phyloP scores from a whole-genome alignment of 2,113 vertebrate genomes.

The Condylura cristata region DNA sequence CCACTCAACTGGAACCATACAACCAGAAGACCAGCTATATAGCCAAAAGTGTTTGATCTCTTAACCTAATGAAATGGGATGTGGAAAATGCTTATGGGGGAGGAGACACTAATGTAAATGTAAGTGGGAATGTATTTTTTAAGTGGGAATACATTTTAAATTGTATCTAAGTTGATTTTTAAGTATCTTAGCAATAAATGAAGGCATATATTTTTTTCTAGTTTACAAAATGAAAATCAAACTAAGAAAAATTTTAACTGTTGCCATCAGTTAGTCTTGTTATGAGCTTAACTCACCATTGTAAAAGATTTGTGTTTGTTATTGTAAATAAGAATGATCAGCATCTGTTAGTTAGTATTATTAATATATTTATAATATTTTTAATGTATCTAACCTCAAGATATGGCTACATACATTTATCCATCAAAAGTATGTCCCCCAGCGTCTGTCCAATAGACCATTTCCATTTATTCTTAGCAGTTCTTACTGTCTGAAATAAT shows the following conservation, averaged over 20 bases:
- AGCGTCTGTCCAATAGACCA: not conserved
- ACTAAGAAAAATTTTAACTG: conserved; percentile 4
- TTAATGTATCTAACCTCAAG: not conserved
- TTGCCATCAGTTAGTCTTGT: not conserved
- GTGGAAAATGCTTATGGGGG: not conserved
- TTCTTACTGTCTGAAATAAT: not conserved
- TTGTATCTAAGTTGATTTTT: not conserved
- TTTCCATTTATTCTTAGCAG: conserved; percentile 3
- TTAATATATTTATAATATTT: not conserved
- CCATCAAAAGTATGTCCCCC: not conserved
- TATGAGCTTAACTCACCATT: not conserved
- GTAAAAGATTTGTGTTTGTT: not conserved
- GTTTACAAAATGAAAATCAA: conserved; percentile 17
- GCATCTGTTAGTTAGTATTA: not conserved
- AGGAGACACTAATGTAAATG: not conserved
- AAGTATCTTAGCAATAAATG: not conserved
- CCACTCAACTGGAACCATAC: conserved; percentile 40
- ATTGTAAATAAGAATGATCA: not conserved
- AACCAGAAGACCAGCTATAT: not conserved
- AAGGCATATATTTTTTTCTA: not conserved
- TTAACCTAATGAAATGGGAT: not conserved
- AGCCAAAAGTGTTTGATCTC: not conserved
- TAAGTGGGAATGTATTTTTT: too few species aligned
- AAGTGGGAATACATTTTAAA: not conserved
- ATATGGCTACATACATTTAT: not conserved